These are phyloP conservation scores for Parochlus steinenii DNA, from an alignment of 2,888 invertebrate species.

Conservation along the genomic window DNA sequence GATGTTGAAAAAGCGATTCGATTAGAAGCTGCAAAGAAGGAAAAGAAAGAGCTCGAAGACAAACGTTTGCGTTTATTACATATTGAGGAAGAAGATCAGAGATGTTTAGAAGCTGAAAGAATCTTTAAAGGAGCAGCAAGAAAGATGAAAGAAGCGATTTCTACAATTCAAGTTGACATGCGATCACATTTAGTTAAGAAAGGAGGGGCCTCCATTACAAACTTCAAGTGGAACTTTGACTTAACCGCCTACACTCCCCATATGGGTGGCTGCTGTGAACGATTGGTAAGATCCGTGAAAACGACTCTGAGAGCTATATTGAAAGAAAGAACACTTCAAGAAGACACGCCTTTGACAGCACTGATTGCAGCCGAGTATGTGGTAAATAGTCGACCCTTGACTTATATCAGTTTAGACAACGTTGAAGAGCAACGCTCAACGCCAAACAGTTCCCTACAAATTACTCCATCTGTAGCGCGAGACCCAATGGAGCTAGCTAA, in stretches of 20 bases:
- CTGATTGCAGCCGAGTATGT: slow-evolving; percentile 15
- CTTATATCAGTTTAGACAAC: too few relatives aligned
- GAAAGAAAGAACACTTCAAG: slow-evolving; percentile 14
- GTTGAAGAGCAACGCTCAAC: slow-evolving; percentile 16
- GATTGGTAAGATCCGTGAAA: slow-evolving; percentile 16
- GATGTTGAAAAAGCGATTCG: too few relatives aligned
- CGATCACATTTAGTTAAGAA: too few relatives aligned
- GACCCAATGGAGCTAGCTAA: slow-evolving; percentile 13
- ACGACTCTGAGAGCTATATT: slow-evolving; percentile 14
- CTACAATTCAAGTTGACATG: too few relatives aligned
- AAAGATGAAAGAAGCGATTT: too few relatives aligned
- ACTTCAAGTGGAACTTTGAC: slow-evolving; percentile 16
- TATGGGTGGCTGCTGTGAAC: slow-evolving; percentile 17
- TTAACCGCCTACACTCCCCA: slow-evolving; percentile 16
- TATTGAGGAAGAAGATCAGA: too few relatives aligned
- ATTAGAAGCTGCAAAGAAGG: too few relatives aligned
- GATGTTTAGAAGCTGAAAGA: too few relatives aligned
- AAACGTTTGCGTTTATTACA: slow-evolving; percentile 13
- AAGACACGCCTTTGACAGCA: slow-evolving; percentile 14
- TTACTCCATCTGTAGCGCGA: slow-evolving; percentile 15
- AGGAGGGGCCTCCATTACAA: too few relatives aligned
- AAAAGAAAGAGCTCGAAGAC: too few relatives aligned
- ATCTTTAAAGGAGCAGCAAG: too few relatives aligned
- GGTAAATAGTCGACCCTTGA: slow-evolving; percentile 16
- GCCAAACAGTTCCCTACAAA: slow-evolving; percentile 18